These are phyloP conservation scores for Aurelia coerulea DNA, from an alignment of 30 jellyfish, hydroid and myxozoan genomes.

Conservation along the genomic window DNA sequence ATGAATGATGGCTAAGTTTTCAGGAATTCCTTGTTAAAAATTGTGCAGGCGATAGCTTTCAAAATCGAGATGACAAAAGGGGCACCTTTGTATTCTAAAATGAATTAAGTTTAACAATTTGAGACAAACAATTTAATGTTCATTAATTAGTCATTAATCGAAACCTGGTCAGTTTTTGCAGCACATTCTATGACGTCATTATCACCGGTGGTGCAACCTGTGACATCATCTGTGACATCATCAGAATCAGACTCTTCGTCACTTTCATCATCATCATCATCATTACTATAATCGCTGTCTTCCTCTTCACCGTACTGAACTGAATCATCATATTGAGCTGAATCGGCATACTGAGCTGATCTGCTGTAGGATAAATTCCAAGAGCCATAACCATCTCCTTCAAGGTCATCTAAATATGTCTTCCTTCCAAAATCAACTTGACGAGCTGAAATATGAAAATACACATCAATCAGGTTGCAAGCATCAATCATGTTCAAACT, in stretches of 20 bases:
- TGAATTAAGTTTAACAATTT: no score
- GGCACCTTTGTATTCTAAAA: no score
- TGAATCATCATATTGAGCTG: constrained; percentile 25
- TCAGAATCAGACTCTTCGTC: constrained; percentile 21
- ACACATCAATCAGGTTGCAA: neutral
- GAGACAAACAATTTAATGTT: no score
- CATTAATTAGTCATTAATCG: no score
- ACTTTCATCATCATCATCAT: constrained; percentile 58
- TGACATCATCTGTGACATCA: neutral
- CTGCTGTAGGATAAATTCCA: constrained; percentile 19
- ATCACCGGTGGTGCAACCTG: neutral
- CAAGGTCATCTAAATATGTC: constrained; percentile 38
- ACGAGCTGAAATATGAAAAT: constrained; percentile 5
- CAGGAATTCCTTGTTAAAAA: no score
- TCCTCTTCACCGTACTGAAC: constrained; percentile 43
- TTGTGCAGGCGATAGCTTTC: no score
- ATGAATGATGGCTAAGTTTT: no score
- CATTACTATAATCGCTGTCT: constrained; percentile 64
- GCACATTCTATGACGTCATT: constrained; percentile 20
- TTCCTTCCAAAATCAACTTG: constrained; percentile 63
- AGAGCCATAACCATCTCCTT: constrained; percentile 56
- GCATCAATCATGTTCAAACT: no score
- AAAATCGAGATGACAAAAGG: no score
- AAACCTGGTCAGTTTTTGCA: neutral
- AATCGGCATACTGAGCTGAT: constrained; percentile 36